Conservation (phyloP, 2,797 vertebrate species). For the Scomberomorus guttatus region DNA sequence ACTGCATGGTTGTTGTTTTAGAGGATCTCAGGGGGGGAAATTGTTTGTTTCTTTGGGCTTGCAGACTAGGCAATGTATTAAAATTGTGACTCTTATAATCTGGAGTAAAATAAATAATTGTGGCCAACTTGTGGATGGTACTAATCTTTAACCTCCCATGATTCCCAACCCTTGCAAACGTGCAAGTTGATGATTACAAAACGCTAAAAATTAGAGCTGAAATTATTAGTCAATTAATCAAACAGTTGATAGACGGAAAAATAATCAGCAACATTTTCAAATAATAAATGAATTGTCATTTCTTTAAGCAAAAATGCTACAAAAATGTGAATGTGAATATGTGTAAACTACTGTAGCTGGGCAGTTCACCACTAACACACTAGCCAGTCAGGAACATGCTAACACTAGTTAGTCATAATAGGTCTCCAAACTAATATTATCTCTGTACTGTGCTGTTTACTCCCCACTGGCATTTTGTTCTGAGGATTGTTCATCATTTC, state of each 20-base stretch:
- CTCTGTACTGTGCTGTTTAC: background rate
- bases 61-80: constrained; percentile 34
- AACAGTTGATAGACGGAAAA: background rate
- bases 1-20: constrained; percentile 44
- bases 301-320: background rate
- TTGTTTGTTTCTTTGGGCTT: constrained; percentile 34
- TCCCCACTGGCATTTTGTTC: background rate
- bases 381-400: too few species aligned
- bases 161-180: background rate
- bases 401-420: background rate
- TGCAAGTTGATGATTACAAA: background rate
- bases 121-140: background rate
- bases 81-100: constrained; percentile 52
- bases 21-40: constrained; percentile 44
- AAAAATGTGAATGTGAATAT: background rate
- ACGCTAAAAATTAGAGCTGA: background rate
- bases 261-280: background rate
- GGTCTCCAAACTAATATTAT: background rate
- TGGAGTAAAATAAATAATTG: constrained; percentile 47
- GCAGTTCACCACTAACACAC: background rate
- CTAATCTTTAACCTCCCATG: constrained; percentile 4
- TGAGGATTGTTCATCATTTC: background rate
- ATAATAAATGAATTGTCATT: background rate
- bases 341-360: background rate
- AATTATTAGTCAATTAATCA: background rate